Evolutionary conservation across 2,113 vertebrate species (phyloP).

Genomic region (Dissostichus mawsoni): DNA sequence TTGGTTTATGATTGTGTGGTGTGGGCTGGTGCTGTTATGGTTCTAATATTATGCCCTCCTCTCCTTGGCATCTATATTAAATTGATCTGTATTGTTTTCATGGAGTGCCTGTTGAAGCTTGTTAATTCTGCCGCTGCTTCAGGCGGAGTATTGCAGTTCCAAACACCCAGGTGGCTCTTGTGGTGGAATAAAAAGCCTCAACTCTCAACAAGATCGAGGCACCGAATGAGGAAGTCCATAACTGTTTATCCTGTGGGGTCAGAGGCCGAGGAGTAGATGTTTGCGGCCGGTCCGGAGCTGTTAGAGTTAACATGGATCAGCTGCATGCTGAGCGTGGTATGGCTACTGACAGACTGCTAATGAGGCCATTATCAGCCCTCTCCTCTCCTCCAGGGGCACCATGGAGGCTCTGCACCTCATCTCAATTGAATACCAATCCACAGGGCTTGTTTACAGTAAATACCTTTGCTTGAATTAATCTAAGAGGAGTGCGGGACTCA

Average conservation of each 20-base stretch:
- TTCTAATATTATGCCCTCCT: slow-evolving; percentile 83
- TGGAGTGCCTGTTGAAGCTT: slow-evolving; percentile 78
- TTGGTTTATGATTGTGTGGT: slow-evolving; percentile 88
- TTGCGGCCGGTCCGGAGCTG: slow-evolving; percentile 39
- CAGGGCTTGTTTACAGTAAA: slow-evolving; percentile 86
- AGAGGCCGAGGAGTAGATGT: slow-evolving; percentile 22
- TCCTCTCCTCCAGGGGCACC: slow-evolving; percentile 76
- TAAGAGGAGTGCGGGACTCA: slow-evolving; percentile 64
- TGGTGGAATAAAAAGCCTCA: slow-evolving; percentile 37
- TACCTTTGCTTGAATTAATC: slow-evolving; percentile 84
- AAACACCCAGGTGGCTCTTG: slow-evolving; percentile 55
- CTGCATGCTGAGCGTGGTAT: slow-evolving; percentile 76
- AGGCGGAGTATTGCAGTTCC: slow-evolving; percentile 46
- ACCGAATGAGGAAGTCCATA: slow-evolving; percentile 27
- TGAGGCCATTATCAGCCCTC: slow-evolving; percentile 86
- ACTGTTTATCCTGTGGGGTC: slow-evolving; percentile 39
- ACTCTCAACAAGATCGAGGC: neutral
- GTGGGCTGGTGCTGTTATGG: slow-evolving; percentile 79
- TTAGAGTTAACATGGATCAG: slow-evolving; percentile 74
- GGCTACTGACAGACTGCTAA: slow-evolving; percentile 87
- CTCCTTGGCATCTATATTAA: slow-evolving; percentile 85
- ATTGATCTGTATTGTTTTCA: slow-evolving; percentile 85
- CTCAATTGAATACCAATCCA: slow-evolving; percentile 84
- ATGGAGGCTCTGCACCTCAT: slow-evolving; percentile 75
- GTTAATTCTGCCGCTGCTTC: slow-evolving; percentile 79